Percentiles rank a stretch among this genome's conserved stretches.
phyloP scores from a whole-genome alignment of 2,888 invertebrate species.

The Spisula solida region DNA sequence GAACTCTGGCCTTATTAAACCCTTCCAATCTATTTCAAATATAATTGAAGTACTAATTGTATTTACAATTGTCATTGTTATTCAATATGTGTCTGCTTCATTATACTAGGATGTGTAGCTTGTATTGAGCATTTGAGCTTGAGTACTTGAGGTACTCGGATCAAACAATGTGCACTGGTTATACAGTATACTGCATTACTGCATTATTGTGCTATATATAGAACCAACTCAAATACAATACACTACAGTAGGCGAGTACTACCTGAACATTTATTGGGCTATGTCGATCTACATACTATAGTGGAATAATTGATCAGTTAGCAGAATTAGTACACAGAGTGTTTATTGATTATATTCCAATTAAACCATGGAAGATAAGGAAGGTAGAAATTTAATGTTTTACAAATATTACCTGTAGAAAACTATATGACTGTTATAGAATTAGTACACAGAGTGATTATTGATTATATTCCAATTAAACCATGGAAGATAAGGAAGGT shows the following conservation, averaged over 20 bases:
- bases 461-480: neutral
- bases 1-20: no score
- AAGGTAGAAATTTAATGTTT: neutral
- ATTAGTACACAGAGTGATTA: neutral
- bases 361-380: neutral
- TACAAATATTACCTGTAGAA: neutral
- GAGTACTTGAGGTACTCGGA: no score
- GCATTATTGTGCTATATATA: neutral
- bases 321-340: neutral
- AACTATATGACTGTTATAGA: no score
- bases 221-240: neutral
- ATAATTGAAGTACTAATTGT: no score
- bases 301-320: neutral
- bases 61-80: no score
- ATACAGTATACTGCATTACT: no score
- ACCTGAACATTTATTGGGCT: neutral
- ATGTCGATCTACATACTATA: neutral
- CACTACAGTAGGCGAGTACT: no score
- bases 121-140: no score
- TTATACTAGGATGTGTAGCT: no score
- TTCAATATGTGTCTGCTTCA: no score
- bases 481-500: neutral
- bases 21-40: no score
- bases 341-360: neutral
- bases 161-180: no score